Base-by-base conservation (phyloP, 2,888 invertebrate genomes). In the Malthinus seriepunctatus region DNA sequence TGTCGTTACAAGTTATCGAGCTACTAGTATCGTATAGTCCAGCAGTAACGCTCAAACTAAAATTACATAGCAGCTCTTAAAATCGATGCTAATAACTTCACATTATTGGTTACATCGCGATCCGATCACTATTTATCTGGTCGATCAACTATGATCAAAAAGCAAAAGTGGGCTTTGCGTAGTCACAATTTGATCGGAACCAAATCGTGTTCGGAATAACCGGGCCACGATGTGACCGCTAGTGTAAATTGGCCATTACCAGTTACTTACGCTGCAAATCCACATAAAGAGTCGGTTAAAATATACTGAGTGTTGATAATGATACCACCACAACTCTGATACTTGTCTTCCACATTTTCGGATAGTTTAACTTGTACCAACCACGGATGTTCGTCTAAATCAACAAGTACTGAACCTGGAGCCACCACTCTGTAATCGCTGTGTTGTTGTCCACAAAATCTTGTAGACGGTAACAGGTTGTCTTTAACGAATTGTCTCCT, bases 301-400 rank as follows among this genome's bases (percentile, higher is more conserved):
- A 60, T 51, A 10, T 60, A 55, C 23, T 44, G 38, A 6, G 54
- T 46, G 33, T 35, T 55, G 8, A 60, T 60, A 5, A 60, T 15
- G 2, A 47, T 51, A 3, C 60, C 60, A n/a, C 23, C 42, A 35
- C 60, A 54, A 32, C 47, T 34, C 32, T 59, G 50, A n/a, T 8
- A 45, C 10, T 32, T 48, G 5, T 57, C 52, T 2, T 9, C 8
- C 3, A 49, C 58, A 8, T 32, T n/a, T 32, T 50, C 58, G 0
- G 46, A 14, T 8, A 42, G 31, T 32, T 49, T 51, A 10, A 57
- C 11, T 12, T 52, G 51, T 2, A 57, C 57, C 5, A 58, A 12
- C 58, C 58, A 58, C 3, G 58, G 58, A 50, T 53, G 53, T 33
- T 58, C 58, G n/a, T 53, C 53, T 12, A 58, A n/a, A 4, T 45